Percentiles rank a stretch among this genome's conserved stretches.
Conservation (phyloP, 2,888 invertebrate species). For the Elegia similella region DNA sequence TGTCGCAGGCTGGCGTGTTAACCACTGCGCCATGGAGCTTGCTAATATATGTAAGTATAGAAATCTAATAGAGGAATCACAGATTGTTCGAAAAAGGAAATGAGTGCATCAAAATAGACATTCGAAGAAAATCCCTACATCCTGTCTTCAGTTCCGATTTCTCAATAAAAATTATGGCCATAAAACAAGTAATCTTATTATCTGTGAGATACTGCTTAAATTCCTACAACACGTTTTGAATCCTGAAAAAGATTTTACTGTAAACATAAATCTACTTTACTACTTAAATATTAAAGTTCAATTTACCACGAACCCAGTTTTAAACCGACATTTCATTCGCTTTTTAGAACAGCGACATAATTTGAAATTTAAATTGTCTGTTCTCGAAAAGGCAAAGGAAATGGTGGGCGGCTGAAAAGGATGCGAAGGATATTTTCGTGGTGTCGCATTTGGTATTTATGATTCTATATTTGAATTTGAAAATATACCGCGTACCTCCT, state of each 20-base stretch:
- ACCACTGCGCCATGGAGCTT: too few species aligned
- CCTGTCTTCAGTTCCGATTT: background rate
- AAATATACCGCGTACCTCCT: too few species aligned
- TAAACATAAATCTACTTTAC: background rate
- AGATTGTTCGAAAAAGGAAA: background rate
- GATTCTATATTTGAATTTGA: background rate
- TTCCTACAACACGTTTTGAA: background rate
- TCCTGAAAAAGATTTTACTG: background rate
- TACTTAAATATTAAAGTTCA: background rate
- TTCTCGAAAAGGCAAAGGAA: conserved; percentile 8
- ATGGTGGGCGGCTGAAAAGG: background rate
- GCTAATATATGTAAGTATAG: too few species aligned
- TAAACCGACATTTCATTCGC: background rate
- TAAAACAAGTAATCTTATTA: background rate
- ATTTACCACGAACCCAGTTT: background rate
- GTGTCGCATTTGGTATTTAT: background rate
- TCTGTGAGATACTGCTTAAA: background rate
- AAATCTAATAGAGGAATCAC: too few species aligned
- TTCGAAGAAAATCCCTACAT: background rate
- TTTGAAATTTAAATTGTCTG: background rate
- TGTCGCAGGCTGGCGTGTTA: too few species aligned
- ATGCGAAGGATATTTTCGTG: background rate
- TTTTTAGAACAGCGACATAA: background rate
- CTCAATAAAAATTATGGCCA: background rate
- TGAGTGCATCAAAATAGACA: background rate